A percentile compares a stretch with the other conserved stretches of the same genome.
phyloP scores from a whole-genome alignment of 2,113 vertebrate species.

The Trematocara zebra region DNA sequence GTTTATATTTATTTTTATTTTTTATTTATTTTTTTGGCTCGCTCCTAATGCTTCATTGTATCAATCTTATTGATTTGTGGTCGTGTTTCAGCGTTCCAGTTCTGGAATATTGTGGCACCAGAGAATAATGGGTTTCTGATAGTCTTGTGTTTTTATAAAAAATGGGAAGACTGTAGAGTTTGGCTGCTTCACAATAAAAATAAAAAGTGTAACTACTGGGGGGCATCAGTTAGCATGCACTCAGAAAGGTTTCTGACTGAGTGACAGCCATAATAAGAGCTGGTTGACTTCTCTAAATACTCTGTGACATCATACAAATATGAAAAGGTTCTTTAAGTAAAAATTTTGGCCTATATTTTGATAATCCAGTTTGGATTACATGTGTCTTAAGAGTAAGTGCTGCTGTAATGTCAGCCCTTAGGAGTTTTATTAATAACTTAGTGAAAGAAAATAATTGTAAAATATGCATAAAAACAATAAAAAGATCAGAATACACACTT shows the following conservation, averaged over 20 bases:
- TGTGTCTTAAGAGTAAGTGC: not conserved
- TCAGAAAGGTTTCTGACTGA: not conserved
- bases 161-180: not conserved
- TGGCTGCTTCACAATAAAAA: not conserved
- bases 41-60: not conserved
- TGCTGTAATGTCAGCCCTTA: not conserved
- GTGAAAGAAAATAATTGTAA: not conserved
- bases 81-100: not conserved
- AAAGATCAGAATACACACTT: not conserved
- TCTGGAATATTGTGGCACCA: not conserved
- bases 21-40: not conserved
- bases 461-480: not conserved
- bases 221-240: not conserved
- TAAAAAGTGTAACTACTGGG: fast-evolving
- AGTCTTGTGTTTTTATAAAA: not conserved
- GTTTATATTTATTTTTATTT: not conserved
- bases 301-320: fast-evolving
- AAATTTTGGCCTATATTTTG: not conserved
- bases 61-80: not conserved
- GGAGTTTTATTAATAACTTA: not conserved
- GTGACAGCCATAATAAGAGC: not conserved
- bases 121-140: not conserved
- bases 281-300: not conserved
- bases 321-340: not conserved
- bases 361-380: not conserved